Evolutionary conservation across 2,888 invertebrate genomes (phyloP), one percentile per base, ranked within the genome.

Genomic region (Drosophila rubida): DNA sequence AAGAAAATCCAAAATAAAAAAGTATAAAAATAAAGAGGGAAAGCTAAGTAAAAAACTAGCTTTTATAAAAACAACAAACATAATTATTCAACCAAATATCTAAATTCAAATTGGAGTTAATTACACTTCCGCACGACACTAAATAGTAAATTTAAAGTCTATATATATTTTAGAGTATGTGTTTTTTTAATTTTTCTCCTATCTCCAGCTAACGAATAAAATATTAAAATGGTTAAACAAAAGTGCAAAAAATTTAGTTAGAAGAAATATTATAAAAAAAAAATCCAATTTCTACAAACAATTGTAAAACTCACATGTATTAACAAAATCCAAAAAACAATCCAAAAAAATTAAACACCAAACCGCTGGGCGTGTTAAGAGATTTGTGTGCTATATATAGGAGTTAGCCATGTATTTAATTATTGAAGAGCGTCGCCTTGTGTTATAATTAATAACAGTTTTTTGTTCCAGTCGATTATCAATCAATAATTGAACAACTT

Each of bases 241-340:
- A 57, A 44, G 60, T 60, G 68, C 58, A 63, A 42, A 48, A 9
- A 62, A 63, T 59, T 74, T 75, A 62, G 59, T 69, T 69, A 75
- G 64, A 64, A 55, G 22, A 42, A 73, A 51, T 69, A 63, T 49
- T 49, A 32, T 14, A 11, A 7, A 41, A 41, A 41, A 19, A 14
- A 30, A 27, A 44, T 14, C 7, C n/a, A 23, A 35, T 13, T n/a
- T 9, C 32, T 27, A 14, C 25, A 59, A 27, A 8, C 44, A 55
- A 50, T 55, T 45, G 14, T 59, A 51, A 51, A 53, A 46, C 22
- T 41, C 37, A 37, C 63, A 64, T 14, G 49, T 37, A 54, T 53
- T 59, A 7, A 32, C 9, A 44, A 30, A 51, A 16, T 37, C 13
- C 23, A 42, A 30, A 14, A n/a, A 37, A 19, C 2, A 48, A 45